Base-by-base conservation (phyloP, 1,140 invertebrate genomes). In the Pseudomyrmex gracilis region DNA sequence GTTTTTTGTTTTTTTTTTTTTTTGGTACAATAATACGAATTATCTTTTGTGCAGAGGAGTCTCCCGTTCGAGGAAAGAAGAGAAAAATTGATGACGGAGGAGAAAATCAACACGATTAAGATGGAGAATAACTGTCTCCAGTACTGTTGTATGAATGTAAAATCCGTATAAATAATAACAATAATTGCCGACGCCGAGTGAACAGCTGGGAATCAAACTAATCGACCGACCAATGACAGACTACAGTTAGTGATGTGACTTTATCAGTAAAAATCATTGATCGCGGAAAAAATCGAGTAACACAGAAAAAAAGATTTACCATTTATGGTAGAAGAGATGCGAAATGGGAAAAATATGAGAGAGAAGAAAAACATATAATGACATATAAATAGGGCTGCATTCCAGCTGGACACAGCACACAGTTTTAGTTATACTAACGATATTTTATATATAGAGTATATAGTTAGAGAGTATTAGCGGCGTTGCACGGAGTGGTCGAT, bases 71-170 rank as follows among this genome's bases (percentile, higher is more conserved):
- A 94, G 96, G 96, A 73, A 96, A 96, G 92, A 97, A 97, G 91
- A 95, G 96, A 95, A 97, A 97, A 95, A 95, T 96, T 90, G 96
- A 97, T 89, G 95, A 96, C 22, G 94, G 92, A 51, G 94, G 90
- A 43, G 94, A 90, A 68, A 94, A 94, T 90, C 93, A 94, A 89
- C 93, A 92, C 71, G 83, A 74, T 87, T 83, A 87, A 87, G 70
- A 90, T 20, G 67, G 45, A 45, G 47, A 67, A 55, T 82, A 86
- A 86, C 34, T 5, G 57, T 88, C 91, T 92, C 91, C 85, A 89
- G 83, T 89, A 80, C 90, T 92, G 91, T 93, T 92, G 90, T 92
- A 92, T 93, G 91, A 94, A 88, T 94, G 91, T 94, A 93, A 93
- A 94, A 93, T 93, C 93, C 91, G 83, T 94, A 93, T 92, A 93